A percentile compares a stretch with the other conserved stretches of the same genome.
These are phyloP conservation scores for Drosophila merina DNA, from an alignment of 2,888 invertebrate species.

Conservation along the genomic window DNA sequence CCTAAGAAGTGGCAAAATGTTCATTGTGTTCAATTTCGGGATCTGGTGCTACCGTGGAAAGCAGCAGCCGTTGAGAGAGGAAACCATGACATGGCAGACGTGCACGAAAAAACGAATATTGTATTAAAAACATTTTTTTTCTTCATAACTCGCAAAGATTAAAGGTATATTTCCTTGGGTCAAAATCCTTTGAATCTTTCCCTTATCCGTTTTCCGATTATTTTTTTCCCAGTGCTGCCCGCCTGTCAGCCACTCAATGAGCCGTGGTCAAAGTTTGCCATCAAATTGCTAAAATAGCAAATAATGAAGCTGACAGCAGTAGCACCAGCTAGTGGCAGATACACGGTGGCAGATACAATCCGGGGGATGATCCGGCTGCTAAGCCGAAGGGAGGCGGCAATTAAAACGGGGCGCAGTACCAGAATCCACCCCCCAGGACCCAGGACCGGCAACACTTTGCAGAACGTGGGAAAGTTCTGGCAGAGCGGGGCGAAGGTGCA, in stretches of 20 bases:
- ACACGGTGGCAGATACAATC: conserved; percentile 4
- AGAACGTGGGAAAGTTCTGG: conserved; percentile 69
- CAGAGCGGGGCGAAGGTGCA: conserved; percentile 7
- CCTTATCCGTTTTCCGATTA: too few relatives aligned
- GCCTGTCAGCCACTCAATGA: conserved; percentile 52
- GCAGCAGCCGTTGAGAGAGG: conserved; percentile 36
- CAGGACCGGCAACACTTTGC: conserved; percentile 78
- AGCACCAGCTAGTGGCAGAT: conserved; percentile 17
- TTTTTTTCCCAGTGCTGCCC: conserved; percentile 7
- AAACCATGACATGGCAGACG: conserved; percentile 54
- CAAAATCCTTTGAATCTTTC: neutral
- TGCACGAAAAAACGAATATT: neutral
- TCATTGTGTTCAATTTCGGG: conserved; percentile 47
- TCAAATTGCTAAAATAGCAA: conserved; percentile 80
- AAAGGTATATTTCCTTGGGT: neutral
- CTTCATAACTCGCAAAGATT: too few relatives aligned
- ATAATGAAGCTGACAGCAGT: conserved; percentile 76
- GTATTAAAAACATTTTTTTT: neutral
- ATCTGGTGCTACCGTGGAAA: conserved; percentile 32
- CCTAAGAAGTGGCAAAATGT: conserved; percentile 52
- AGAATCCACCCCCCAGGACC: conserved; percentile 29
- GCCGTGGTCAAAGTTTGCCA: conserved; percentile 72
- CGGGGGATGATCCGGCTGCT: conserved; percentile 76
- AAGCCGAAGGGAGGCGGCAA: conserved; percentile 72
- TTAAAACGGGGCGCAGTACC: conserved; percentile 67